Evolutionary conservation across 2,797 vertebrate species (phyloP).

Genomic region (Xiphorhynchus erythropygius): DNA sequence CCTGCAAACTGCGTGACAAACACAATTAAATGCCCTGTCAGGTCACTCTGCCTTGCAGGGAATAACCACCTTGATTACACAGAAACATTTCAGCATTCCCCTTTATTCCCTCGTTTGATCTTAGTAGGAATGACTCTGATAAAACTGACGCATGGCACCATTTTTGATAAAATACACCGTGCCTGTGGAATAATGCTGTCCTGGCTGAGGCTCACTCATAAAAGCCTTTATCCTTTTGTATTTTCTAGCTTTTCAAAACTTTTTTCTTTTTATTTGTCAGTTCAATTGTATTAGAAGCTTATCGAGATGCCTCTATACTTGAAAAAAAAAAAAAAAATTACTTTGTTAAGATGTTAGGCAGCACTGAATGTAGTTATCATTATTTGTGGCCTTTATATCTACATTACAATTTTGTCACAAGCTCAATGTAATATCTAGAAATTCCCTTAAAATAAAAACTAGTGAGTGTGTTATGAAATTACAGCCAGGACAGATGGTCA

Average conservation of each 20-base stretch:
- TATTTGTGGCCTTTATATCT: constrained; percentile 84
- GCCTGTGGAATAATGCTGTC: constrained; percentile 51
- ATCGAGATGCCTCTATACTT: constrained; percentile 53
- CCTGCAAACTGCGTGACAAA: constrained; percentile 18
- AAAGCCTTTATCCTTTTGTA: constrained; percentile 56
- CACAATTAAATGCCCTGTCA: constrained; percentile 72
- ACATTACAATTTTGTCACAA: constrained; percentile 84
- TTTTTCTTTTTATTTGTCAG: constrained; percentile 62
- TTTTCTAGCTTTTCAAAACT: constrained; percentile 70
- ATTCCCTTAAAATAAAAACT: constrained; percentile 86
- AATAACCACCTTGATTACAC: constrained; percentile 61
- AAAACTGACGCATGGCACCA: constrained; percentile 36
- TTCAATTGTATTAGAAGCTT: constrained; percentile 73
- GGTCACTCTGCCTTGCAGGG: constrained; percentile 53
- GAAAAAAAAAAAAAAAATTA: constrained; percentile 68
- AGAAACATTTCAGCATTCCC: constrained; percentile 64
- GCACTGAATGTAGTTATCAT: constrained; percentile 81
- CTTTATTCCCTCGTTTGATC: constrained; percentile 60
- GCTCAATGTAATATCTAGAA: constrained; percentile 81
- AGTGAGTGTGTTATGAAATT: constrained; percentile 85
- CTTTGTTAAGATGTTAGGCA: constrained; percentile 81
- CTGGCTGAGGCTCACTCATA: background rate
- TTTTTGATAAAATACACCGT: constrained; percentile 66
- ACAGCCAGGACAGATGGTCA: constrained; percentile 85
- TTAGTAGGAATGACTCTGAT: constrained; percentile 53